Conservation (phyloP, 2,113 vertebrate species). For the Polyodon spathula region DNA sequence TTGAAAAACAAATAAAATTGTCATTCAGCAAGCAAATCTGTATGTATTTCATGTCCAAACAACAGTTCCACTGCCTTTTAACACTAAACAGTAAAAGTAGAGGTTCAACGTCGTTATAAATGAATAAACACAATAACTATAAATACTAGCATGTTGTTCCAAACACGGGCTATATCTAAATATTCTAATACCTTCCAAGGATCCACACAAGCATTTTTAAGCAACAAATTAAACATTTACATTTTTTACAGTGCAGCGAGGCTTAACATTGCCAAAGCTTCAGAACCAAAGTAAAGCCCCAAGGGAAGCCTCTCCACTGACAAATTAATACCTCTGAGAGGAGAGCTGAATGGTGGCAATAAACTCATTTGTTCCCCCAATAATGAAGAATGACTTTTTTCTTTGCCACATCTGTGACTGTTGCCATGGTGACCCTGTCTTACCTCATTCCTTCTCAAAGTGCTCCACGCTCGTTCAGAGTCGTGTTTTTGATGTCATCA, state of each 20-base stretch:
- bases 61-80: too few relatives aligned
- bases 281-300: constrained; percentile 67
- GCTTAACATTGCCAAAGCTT: constrained; percentile 73
- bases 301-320: constrained; percentile 69
- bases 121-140: constrained; percentile 24
- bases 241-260: constrained; percentile 70
- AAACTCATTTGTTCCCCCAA: constrained; percentile 87
- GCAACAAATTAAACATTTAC: constrained; percentile 76
- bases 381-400: constrained; percentile 88
- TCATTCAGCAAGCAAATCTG: too few relatives aligned
- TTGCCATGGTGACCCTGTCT: constrained; percentile 82
- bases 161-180: constrained; percentile 5
- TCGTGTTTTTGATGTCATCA: constrained; percentile 92
- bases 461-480: constrained; percentile 80
- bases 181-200: constrained; percentile 37
- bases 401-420: constrained; percentile 78
- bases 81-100: too few relatives aligned
- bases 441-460: constrained; percentile 88
- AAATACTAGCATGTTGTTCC: constrained; percentile 8
- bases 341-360: constrained; percentile 75
- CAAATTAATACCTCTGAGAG: constrained; percentile 86
- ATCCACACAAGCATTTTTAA: constrained; percentile 67
- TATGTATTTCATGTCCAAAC: too few relatives aligned
- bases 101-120: constrained; percentile 1
- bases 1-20: too few relatives aligned